Base-by-base conservation (phyloP, 2,113 vertebrate genomes). In the Ascaphus truei region DNA sequence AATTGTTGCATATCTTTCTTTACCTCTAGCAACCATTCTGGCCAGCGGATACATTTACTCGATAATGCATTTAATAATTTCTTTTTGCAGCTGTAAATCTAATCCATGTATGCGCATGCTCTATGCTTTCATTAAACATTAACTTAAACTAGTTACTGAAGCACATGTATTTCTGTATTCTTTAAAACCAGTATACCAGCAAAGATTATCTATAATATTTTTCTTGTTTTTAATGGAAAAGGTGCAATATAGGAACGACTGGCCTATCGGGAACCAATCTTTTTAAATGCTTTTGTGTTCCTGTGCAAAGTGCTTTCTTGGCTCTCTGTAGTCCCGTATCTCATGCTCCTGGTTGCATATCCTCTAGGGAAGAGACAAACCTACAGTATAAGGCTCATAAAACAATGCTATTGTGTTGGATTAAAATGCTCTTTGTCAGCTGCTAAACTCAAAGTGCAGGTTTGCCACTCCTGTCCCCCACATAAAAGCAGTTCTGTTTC, bases 221-320 rank as follows among this genome's bases (percentile, higher is more conserved):
- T 1, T 25, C 33, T 25, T 48, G 6, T 34, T 34, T 10, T 31
- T 5, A 33, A 29, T 25, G 25, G 7, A n/a, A 13, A 31, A 12
- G 15, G 15, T 37, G 13, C 26, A 53, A 53, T 65, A 15, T 52
- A 41, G 33, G 18, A 22, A 30, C 5, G 22, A 5, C 33, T 47
- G 33, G 10, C 43, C 56, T 69, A 60, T 69, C 56, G 4, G 56
- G 56, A 37, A 48, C 43, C n/a, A 50, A 69, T 69, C 56, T 36
- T 30, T 27, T 50, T 29, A 22, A n/a, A 4, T 30, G 23, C 16
- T 50, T 69, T 69, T 69, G 67, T 69, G 23, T 68, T 52, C 34
- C 45, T 52, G 67, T 69, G 67, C 33, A 71, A 71, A 71, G 67
- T 71, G 67, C 67, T 71, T 71, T 71, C 67, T 71, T 71, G 67